A percentile compares a stretch with the other conserved stretches of the same genome.
These are phyloP conservation scores for Hippoglossus hippoglossus DNA, from an alignment of 2,797 vertebrate genomes.

Conservation along the genomic window DNA sequence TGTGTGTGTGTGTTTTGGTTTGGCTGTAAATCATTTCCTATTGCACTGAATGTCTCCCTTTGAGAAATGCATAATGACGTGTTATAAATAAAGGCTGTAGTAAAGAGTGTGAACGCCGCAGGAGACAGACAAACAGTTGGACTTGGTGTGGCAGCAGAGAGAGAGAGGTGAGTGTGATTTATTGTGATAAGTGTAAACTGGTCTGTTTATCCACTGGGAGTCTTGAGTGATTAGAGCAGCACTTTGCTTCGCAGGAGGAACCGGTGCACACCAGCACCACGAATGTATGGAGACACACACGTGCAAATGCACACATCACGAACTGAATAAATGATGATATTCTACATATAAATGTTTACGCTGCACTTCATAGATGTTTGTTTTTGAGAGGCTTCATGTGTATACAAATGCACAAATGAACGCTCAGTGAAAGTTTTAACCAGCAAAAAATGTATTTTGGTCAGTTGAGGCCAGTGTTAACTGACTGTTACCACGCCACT, in stretches of 20 bases:
- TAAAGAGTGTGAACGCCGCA: conserved; percentile 9
- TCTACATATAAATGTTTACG: too few species aligned
- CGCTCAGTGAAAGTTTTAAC: too few species aligned
- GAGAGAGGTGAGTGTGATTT: conserved; percentile 40
- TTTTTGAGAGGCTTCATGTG: too few species aligned
- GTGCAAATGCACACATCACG: background rate
- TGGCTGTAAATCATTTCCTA: conserved; percentile 16
- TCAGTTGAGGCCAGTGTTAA: too few species aligned
- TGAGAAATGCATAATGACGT: conserved; percentile 25
- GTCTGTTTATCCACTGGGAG: conserved; percentile 38
- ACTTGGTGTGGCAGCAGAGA: conserved; percentile 16
- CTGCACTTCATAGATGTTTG: background rate
- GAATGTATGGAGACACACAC: background rate
- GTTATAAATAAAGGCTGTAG: conserved; percentile 14
- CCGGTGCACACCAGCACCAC: conserved; percentile 23
- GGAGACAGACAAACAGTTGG: conserved; percentile 11
- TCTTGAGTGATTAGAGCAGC: conserved; percentile 47
- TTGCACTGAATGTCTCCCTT: conserved; percentile 1
- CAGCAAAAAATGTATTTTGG: too few species aligned
- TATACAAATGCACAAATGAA: too few species aligned
- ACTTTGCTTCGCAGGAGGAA: conserved; percentile 29
- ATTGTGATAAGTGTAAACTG: conserved; percentile 56
- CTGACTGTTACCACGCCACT: too few species aligned
- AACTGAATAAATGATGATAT: background rate
- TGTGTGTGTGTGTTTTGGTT: background rate